Base-by-base conservation (phyloP, 2,797 vertebrate species). In the Urocyon cinereoargenteus region DNA sequence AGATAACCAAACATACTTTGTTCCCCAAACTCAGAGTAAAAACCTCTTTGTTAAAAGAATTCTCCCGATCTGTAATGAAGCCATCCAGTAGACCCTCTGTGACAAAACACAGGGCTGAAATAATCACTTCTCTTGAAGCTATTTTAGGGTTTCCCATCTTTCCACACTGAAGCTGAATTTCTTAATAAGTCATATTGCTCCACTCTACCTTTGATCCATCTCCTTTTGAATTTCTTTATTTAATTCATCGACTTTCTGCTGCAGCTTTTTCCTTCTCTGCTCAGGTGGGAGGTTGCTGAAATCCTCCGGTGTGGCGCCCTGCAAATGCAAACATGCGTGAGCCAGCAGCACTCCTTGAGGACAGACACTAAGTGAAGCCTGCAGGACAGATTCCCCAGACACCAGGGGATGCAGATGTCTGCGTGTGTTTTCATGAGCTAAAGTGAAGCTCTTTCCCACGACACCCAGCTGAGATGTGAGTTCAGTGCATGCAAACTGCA, bases 241-340 rank as follows among this genome's bases (percentile, higher is more conserved):
- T 19, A 99, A 98, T 93, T 99, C 99, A 92, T 99, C 99, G 0
- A 99, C 99, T 91, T 99, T 99, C 86, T 99, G 99, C 70, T 99
- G 99, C 13, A 99, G 99, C 92, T 99, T 99, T 97, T 99, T 99
- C 90, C 99, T 99, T 64, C 99, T 99, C 90, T 99, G 99, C 83
- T 99, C 99, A 0, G 99, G 99, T 14, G 99, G 99, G 45, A 99
- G 99, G 96, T 99, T 99, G 98, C 99, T 99, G 98, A 99, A 99
- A 97, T 99, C 99, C 95, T 99, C 99, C 0, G 99, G 99, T 6
- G 99, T 98, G 0, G 99, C 99, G 26, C 99, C 99, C 99, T 99
- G 97, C 34, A 75, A 73, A 94, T 40, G 84, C 16, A 55, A 51
- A n/a, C 10, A 36, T 3, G 45, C 83, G 18, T 96, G 49, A 97